Percentiles rank a stretch among this genome's conserved stretches.
Conservation (phyloP, 2,797 vertebrate species). For the Ambastaia sidthimunki region DNA sequence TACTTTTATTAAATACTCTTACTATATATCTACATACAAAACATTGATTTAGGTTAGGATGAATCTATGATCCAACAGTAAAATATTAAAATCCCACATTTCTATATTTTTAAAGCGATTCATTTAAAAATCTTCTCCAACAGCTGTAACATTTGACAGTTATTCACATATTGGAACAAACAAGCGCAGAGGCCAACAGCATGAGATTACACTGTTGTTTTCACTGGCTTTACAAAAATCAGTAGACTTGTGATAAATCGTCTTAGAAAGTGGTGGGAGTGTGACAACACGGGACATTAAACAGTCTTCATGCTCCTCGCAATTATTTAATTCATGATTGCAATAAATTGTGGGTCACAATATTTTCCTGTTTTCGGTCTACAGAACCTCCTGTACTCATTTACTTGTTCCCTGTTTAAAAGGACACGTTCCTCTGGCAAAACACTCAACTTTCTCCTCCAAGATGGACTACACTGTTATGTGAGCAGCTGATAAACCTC, state of each 20-base stretch:
- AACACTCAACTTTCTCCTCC: constrained; percentile 21
- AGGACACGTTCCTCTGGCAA: constrained; percentile 23
- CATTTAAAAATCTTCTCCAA: neutral
- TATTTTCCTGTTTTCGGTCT: constrained; percentile 57
- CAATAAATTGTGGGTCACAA: constrained; percentile 22
- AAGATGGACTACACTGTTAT: constrained; percentile 15
- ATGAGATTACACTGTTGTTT: neutral
- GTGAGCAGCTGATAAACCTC: constrained; percentile 2
- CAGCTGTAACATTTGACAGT: too few species aligned
- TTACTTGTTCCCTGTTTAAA: constrained; percentile 32
- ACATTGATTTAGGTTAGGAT: neutral
- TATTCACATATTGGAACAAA: neutral
- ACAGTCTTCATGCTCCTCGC: constrained; percentile 3
- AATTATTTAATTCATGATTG: constrained; percentile 60
- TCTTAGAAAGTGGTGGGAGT: neutral
- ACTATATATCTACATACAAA: neutral
- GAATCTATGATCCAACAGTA: neutral
- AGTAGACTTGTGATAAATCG: neutral
- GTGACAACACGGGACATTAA: constrained; percentile 17
- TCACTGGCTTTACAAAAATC: neutral
- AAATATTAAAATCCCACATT: neutral
- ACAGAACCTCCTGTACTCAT: constrained; percentile 63
- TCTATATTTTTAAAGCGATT: too few species aligned
- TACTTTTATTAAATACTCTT: neutral
- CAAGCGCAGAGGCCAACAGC: neutral